phyloP scores from a whole-genome alignment of 2,113 vertebrate species.

The Mungos mungo region DNA sequence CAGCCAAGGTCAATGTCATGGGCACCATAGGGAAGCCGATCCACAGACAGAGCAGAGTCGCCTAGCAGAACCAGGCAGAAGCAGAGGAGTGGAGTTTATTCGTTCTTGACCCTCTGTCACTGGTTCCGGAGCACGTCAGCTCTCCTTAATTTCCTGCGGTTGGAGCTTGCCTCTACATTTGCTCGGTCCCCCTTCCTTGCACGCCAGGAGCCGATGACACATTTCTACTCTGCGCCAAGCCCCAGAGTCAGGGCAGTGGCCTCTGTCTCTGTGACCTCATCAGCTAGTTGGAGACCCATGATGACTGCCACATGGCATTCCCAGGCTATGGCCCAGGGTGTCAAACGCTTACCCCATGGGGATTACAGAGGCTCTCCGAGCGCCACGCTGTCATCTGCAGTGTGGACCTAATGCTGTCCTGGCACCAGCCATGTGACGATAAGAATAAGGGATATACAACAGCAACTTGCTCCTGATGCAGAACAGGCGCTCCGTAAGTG shows the following conservation, averaged over 20 bases:
- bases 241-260: neutral
- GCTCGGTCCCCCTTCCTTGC: neutral
- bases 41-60: rapidly evolving
- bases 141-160: neutral
- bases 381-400: neutral
- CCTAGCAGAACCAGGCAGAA: neutral
- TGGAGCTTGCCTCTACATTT: neutral
- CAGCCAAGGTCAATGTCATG: neutral
- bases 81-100: neutral
- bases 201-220: neutral
- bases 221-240: neutral
- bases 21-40: neutral
- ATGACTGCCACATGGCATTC: neutral
- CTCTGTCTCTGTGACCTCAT: neutral
- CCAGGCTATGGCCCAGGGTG: rapidly evolving
- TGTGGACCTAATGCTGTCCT: neutral
- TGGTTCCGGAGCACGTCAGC: no score
- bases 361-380: neutral
- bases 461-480: neutral
- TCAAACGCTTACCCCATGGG: rapidly evolving
- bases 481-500: neutral
- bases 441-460: neutral
- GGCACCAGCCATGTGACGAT: neutral
- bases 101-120: neutral
- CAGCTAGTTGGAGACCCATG: neutral